Evolutionary conservation across 2,888 invertebrate species (phyloP), one percentile per base, ranked within the genome.

Genomic region (Cephus rjabovi): DNA sequence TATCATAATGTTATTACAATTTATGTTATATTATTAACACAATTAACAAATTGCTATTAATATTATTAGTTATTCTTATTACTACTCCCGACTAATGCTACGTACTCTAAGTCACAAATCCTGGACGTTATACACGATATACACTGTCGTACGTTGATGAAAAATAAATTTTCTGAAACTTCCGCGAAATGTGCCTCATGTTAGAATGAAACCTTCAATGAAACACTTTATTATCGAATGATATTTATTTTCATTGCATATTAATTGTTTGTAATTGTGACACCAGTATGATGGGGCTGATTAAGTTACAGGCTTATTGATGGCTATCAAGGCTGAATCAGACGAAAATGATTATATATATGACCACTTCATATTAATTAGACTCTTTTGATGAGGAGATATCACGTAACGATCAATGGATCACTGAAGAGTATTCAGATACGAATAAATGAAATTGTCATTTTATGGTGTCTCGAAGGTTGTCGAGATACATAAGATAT

Each of bases 51-150:
- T 31, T 35, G 74, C 74, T 77, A 56, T 68, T 34, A 77, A 74
- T 77, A 74, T 77, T 76, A 74, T 37, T 77, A 78, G 76, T 37
- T 69, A 70, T 76, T 76, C 74, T 34, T 69, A 74, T 73, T 75
- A 76, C 76, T 40, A 33, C 69, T 69, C 23, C 9, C 56, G 15
- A 56, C 75, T 79, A 77, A 40, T 68, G 34, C 74, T 79, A 74
- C 40, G 34, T 79, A 81, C 74, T 77, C 69, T 79, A 81, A 81
- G 79, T 80, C 78, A 40, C 40, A 74, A 77, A 76, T 37, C 73
- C 75, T 81, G 79, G 76, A 79, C 78, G 79, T 84, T 84, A 82
- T 83, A 80, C 84, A 83, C 81, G 78, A 79, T 83, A 81, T 82
- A 77, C 76, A 77, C 74, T 80, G 79, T 81, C 80, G 76, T 76